These are phyloP conservation scores for Abramis brama DNA, from an alignment of 2,113 vertebrate genomes.

Conservation along the genomic window DNA sequence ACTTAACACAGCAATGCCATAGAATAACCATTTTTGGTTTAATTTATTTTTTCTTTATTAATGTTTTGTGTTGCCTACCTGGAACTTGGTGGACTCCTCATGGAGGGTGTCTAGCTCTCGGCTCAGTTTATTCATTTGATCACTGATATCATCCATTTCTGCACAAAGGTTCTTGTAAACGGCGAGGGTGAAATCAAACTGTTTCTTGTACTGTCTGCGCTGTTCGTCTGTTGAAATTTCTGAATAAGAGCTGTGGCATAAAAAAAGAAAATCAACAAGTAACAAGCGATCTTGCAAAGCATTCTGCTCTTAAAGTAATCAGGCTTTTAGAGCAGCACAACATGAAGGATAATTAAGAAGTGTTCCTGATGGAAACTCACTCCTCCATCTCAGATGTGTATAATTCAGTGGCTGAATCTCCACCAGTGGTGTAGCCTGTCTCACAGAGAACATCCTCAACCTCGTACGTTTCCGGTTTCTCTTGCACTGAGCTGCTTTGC, in stretches of 20 bases:
- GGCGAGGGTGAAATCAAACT: constrained; percentile 78
- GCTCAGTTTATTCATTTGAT: constrained; percentile 80
- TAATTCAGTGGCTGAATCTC: constrained; percentile 77
- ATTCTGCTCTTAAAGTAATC: neutral
- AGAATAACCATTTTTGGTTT: too few relatives aligned
- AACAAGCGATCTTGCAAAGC: neutral
- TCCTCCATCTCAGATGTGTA: constrained; percentile 73
- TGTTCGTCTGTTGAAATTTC: constrained; percentile 75
- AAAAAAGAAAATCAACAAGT: constrained; percentile 3
- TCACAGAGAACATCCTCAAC: constrained; percentile 77
- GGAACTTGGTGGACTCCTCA: constrained; percentile 75
- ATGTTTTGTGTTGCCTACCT: constrained; percentile 70
- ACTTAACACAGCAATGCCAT: too few relatives aligned
- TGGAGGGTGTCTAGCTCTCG: constrained; percentile 77
- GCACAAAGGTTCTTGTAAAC: constrained; percentile 81
- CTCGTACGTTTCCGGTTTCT: constrained; percentile 58
- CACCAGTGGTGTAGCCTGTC: constrained; percentile 80
- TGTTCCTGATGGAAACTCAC: constrained; percentile 60
- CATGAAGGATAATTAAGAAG: neutral
- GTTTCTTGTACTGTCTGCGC: constrained; percentile 78
- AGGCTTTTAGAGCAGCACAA: too few relatives aligned
- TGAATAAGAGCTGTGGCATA: constrained; percentile 74
- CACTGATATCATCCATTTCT: constrained; percentile 80
- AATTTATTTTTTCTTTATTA: neutral
- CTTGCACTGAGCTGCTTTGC: constrained; percentile 51